A percentile compares a stretch with the other conserved stretches of the same genome.
Conservation (phyloP, 2,113 vertebrate species). For the Sebastes schlegelii region DNA sequence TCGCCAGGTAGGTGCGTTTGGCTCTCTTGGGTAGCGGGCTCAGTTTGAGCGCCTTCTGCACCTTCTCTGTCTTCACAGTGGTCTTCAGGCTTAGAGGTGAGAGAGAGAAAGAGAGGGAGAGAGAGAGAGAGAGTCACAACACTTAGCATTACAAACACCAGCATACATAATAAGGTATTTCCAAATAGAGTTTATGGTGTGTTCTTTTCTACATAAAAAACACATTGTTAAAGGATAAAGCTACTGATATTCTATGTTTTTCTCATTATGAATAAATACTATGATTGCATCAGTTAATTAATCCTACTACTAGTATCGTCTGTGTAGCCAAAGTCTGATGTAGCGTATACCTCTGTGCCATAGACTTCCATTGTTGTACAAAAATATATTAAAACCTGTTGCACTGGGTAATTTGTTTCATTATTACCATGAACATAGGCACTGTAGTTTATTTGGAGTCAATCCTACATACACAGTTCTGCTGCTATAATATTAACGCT, state of each 20-base stretch:
- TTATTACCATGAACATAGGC: not conserved
- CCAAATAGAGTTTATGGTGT: not conserved
- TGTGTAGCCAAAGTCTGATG: not conserved
- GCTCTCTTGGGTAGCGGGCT: slow-evolving; percentile 90
- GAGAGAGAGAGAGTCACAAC: not conserved
- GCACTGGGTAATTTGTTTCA: not conserved
- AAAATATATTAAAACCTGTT: too few species aligned
- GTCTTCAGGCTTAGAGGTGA: slow-evolving; percentile 84
- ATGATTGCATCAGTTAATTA: not conserved
- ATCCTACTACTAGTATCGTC: not conserved
- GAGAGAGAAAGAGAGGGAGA: not conserved
- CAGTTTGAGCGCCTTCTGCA: slow-evolving; percentile 86
- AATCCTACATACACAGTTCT: not conserved
- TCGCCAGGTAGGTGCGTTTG: slow-evolving; percentile 86
- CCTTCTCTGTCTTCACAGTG: slow-evolving; percentile 79
- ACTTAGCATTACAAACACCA: not conserved
- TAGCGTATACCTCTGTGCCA: not conserved
- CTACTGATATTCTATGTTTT: not conserved
- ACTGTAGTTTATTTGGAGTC: not conserved
- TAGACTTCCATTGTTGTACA: not conserved
- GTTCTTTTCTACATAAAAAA: not conserved
- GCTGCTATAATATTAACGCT: not conserved
- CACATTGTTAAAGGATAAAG: not conserved
- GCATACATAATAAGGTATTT: not conserved
- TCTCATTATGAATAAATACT: not conserved